Evolutionary conservation across 1,140 invertebrate species (phyloP).

Genomic region (Ostrea edulis): DNA sequence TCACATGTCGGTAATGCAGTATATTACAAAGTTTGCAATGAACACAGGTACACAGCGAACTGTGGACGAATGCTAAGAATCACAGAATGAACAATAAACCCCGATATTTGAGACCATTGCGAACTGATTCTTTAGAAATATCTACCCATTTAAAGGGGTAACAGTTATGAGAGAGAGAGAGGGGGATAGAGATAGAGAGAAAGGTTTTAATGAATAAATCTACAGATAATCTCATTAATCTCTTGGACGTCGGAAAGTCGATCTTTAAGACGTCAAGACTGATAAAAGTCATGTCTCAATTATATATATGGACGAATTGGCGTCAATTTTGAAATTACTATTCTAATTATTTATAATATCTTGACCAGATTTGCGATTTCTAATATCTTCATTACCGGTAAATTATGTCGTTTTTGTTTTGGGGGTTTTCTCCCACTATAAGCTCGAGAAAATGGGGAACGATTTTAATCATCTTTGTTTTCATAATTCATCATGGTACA

Average conservation of each 20-base stretch:
- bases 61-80: neutral
- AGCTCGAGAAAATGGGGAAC: neutral
- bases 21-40: neutral
- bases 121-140: neutral
- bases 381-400: neutral
- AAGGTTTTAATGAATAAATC: neutral
- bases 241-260: slow-evolving; percentile 27
- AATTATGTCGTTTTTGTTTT: neutral
- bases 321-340: neutral
- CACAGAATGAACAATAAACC: neutral
- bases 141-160: slow-evolving; percentile 27
- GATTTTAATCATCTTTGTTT: slow-evolving; percentile 34
- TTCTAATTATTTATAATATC: neutral
- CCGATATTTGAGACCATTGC: slow-evolving; percentile 18
- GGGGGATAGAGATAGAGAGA: neutral
- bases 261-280: slow-evolving; percentile 1
- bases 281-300: neutral
- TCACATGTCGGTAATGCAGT: neutral
- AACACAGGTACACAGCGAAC: neutral
- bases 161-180: slow-evolving; percentile 1
- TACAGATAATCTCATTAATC: slow-evolving; percentile 21
- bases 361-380: neutral
- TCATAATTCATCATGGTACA: slow-evolving; percentile 18
- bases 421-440: neutral
- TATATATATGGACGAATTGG: neutral